phyloP scores from a whole-genome alignment of 35 echinoderm and acorn worm genomes.

The Anneissia japonica region DNA sequence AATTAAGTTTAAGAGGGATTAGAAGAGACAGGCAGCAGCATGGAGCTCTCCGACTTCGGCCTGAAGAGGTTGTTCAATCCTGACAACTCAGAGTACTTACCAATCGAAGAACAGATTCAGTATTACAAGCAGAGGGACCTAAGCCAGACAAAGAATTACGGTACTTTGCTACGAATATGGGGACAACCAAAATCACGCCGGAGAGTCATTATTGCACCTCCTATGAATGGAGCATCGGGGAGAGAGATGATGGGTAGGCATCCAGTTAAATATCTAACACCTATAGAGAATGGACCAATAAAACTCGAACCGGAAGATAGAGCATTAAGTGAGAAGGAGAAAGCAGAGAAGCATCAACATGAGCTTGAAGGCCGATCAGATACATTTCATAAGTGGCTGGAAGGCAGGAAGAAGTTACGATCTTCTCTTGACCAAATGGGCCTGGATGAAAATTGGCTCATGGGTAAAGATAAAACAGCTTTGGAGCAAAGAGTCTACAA shows the following conservation, averaged over 20 bases:
- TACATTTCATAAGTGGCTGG: constrained; percentile 67
- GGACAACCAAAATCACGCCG: constrained; percentile 24
- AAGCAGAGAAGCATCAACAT: constrained; percentile 31
- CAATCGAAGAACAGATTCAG: constrained; percentile 71
- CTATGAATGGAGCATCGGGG: constrained; percentile 37
- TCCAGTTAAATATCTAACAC: background rate
- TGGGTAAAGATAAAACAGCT: constrained; percentile 53
- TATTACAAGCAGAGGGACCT: constrained; percentile 64
- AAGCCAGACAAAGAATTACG: constrained; percentile 49
- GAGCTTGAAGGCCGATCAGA: constrained; percentile 46
- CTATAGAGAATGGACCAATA: background rate
- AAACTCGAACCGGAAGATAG: background rate
- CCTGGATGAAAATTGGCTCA: constrained; percentile 68
- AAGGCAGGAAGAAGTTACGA: constrained; percentile 51
- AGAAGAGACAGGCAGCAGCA: background rate
- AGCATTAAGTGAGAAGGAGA: constrained; percentile 53
- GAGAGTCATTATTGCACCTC: constrained; percentile 39
- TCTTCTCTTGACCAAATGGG: constrained; percentile 70
- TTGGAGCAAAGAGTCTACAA: constrained; percentile 62
- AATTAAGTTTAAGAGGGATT: no score
- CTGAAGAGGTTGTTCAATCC: constrained; percentile 63
- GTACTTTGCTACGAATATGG: constrained; percentile 48
- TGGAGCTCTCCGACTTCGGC: constrained; percentile 71
- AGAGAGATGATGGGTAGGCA: constrained; percentile 15
- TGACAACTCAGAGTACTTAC: constrained; percentile 43